phyloP scores from a whole-genome alignment of 2,113 vertebrate genomes.

The Pteruthius melanotis region DNA sequence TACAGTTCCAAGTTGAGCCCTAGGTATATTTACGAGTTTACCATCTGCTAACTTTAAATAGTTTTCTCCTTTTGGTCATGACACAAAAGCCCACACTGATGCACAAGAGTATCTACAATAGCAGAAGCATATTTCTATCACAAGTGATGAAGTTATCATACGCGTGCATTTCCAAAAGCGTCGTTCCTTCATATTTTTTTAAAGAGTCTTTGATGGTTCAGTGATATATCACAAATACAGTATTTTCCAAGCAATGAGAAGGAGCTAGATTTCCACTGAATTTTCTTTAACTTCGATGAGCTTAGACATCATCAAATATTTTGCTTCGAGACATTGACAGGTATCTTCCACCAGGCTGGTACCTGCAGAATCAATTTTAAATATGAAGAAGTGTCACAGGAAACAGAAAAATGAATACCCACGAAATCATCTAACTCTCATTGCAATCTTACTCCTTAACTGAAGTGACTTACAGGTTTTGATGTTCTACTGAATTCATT shows the following conservation, averaged over 20 bases:
- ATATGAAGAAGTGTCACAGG: neutral
- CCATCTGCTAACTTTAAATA: neutral
- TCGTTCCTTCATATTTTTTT: conserved; percentile 18
- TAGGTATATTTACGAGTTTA: neutral
- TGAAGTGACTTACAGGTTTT: neutral
- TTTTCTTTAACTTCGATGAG: conserved; percentile 6
- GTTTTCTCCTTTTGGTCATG: neutral
- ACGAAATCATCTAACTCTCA: neutral
- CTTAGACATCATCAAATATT: conserved; percentile 93
- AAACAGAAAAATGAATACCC: neutral
- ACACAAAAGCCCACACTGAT: conserved; percentile 15
- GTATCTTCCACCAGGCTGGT: conserved; percentile 87
- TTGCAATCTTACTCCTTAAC: neutral
- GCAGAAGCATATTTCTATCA: conserved; percentile 3
- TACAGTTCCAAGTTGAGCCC: neutral
- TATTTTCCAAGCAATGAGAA: conserved; percentile 13
- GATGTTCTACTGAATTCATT: neutral
- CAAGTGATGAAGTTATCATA: neutral
- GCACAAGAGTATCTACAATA: conserved; percentile 6
- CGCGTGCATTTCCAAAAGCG: conserved; percentile 15
- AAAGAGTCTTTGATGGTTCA: conserved; percentile 1
- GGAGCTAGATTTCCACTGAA: neutral
- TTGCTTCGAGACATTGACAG: conserved; percentile 90
- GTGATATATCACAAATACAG: neutral
- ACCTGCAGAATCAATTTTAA: conserved; percentile 72